Base-by-base conservation (phyloP, 2,797 vertebrate species). In the Varecia variegata region DNA sequence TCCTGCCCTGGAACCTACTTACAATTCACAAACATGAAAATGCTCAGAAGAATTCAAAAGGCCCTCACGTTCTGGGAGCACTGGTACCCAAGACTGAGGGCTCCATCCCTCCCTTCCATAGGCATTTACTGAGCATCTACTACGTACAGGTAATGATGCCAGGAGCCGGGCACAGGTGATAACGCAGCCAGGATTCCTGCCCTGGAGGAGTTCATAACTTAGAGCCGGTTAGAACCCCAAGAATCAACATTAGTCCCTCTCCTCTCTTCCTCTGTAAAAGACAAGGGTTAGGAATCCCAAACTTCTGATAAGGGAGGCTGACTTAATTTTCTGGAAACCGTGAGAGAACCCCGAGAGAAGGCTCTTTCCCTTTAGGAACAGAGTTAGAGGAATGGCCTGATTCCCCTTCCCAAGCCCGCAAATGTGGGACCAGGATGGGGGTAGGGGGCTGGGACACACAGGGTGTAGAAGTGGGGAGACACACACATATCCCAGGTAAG, bases 281-380 rank as follows among this genome's bases (percentile, higher is more conserved):
- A 43, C 0, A 40, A 74, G 32, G 4, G n/a, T 38, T 32, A 13
- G 9, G 21, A 85, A 23, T 14, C 1, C 15, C 25, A 65, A 43
- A 12, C n/a, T 52, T 73, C 38, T 13, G 30, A 47, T 12, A 15
- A 54, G 86, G 21, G 12, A 43, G 50, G 40, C 43, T 2, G 13
- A 18, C 20, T 56, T 76, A 18, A 68, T 56, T 87, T 85, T 94
- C 15, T 47, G 68, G 87, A 92, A 62, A 81, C 38, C 45, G 52
- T 30, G 35, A 70, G 32, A 68, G 18, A 73, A 58, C 32, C 27
- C 9, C 1, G 30, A 83, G n/a, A 77, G 40, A 38, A 86, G 60
- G 17, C 2, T 35, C 2, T 35, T 27, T 52, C 50, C 27, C 27
- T 43, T 73, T 17, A 54, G 3, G 11, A 79, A 56, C 0, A 30